Evolutionary conservation across 2,113 vertebrate genomes (phyloP), one percentile per base, ranked within the genome.

Genomic region (Callionymus lyra): DNA sequence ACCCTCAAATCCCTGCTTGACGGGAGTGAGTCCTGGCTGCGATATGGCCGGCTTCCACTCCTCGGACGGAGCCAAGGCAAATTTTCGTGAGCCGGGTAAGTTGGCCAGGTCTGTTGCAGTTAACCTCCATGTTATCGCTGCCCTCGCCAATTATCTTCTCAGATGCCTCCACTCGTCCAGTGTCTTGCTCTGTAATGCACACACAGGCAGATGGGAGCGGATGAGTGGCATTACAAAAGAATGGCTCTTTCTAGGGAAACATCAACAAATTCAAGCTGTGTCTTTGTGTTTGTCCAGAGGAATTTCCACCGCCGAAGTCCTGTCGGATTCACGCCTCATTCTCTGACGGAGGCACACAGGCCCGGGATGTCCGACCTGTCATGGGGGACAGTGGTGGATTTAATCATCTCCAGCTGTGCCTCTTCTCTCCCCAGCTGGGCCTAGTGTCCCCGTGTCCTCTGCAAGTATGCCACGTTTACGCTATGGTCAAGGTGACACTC

Each of bases 321-420:
- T 53, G 76, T 70, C 72, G 43, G 44, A 38, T 56, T 47, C 33
- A 34, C 43, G 39, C 34, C 39, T 21, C 36, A 40, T 33, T 21
- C 48, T 63, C 43, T 46, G 60, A 69, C 63, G 45, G n/a, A 56
- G 31, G 59, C 72, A 68, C 55, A 59, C 35, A 61, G 61, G 59
- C 56, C 53, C 41, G 54, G 53, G 41, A 61, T 54, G 52, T 57
- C 60, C 56, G 38, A 56, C 40, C 57, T 53, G 42, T 57, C 55
- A 56, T 21, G 34, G 47, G n/a, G 72, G 76, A 77, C 65, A 60
- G 68, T 76, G 66, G 68, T 72, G 63, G 51, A 70, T 81, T 83
- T 83, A 83, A 81, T 83, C 76, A 80, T 80, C 74, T 68, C 80
- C 78, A 81, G 76, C 74, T 81, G 80, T 62, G 80, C 62, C 36